A percentile compares a stretch with the other conserved stretches of the same genome.
Conservation (phyloP, 2,888 invertebrate genomes). For the Dolichomitus sp. region DNA sequence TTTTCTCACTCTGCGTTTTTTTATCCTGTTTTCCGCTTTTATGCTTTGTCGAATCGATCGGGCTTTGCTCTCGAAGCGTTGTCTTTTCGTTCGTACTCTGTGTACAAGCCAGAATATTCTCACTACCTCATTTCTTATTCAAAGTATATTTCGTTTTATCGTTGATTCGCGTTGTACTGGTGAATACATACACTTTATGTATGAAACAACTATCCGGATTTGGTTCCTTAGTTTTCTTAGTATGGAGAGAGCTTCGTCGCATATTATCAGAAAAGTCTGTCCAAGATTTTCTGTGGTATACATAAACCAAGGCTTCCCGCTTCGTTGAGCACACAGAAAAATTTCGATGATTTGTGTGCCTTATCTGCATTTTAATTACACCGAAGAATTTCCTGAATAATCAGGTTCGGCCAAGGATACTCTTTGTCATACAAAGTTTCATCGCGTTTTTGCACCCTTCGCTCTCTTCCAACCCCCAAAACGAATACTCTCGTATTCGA, state of each 20-base stretch:
- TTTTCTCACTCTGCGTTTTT: slow-evolving; percentile 32
- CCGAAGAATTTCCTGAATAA: slow-evolving; percentile 84
- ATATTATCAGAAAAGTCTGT: slow-evolving; percentile 42
- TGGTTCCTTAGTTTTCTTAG: background rate
- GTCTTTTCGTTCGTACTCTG: slow-evolving; percentile 63
- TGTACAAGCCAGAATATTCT: slow-evolving; percentile 78
- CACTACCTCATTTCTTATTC: slow-evolving; percentile 81
- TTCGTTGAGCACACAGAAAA: slow-evolving; percentile 76
- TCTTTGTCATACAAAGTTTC: slow-evolving; percentile 68
- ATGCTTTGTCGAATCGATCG: slow-evolving; percentile 13
- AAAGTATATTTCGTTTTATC: slow-evolving; percentile 83
- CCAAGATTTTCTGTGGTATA: slow-evolving; percentile 1
- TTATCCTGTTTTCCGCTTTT: slow-evolving; percentile 21
- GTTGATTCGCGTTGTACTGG: slow-evolving; percentile 74
- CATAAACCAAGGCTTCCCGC: slow-evolving; percentile 47
- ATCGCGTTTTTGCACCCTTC: slow-evolving; percentile 58
- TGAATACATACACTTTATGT: slow-evolving; percentile 72
- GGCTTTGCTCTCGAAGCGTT: slow-evolving; percentile 31
- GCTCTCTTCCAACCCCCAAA: slow-evolving; percentile 37
- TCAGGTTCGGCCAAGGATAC: slow-evolving; percentile 72
- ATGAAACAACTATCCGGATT: background rate
- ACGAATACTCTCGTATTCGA: slow-evolving; percentile 38
- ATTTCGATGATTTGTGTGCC: slow-evolving; percentile 84
- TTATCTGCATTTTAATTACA: slow-evolving; percentile 86
- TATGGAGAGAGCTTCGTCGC: slow-evolving; percentile 40